A percentile compares a stretch with the other conserved stretches of the same genome.
Evolutionary conservation across 2,113 vertebrate species (phyloP).

Genomic region (Strigops habroptila): DNA sequence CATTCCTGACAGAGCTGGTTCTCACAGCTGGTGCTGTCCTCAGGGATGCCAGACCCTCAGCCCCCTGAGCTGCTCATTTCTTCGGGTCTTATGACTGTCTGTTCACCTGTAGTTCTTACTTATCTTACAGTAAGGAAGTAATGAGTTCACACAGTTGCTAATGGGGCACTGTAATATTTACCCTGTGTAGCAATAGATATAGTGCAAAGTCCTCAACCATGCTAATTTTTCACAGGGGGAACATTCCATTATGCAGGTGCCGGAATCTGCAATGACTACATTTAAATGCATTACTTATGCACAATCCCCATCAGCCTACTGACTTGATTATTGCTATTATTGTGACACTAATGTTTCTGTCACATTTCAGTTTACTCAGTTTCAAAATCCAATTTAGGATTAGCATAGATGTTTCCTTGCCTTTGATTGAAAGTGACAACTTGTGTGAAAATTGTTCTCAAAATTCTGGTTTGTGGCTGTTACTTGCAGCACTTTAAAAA

Average conservation of each 20-base stretch:
- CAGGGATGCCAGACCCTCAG: background rate
- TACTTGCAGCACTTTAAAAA: background rate
- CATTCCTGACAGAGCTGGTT: background rate
- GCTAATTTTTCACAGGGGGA: constrained; percentile 40
- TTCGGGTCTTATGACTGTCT: background rate
- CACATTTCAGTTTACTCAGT: constrained; percentile 11
- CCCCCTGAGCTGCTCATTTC: background rate
- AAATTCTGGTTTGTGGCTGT: background rate
- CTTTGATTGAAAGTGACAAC: background rate
- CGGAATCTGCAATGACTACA: background rate
- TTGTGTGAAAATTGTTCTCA: background rate
- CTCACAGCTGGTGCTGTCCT: background rate
- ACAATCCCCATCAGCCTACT: background rate
- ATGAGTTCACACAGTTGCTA: background rate
- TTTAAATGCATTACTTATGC: constrained; percentile 33
- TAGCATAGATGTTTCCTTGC: background rate
- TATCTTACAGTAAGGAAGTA: background rate
- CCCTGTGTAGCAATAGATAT: constrained; percentile 9
- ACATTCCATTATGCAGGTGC: background rate
- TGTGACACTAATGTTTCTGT: background rate
- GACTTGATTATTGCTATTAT: constrained; percentile 38
- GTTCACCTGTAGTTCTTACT: constrained; percentile 9
- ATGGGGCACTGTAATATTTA: constrained; percentile 21
- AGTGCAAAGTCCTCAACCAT: background rate
- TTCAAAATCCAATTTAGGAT: constrained; percentile 14